phyloP scores from a whole-genome alignment of 2,797 vertebrate species.

The Gymnothorax reevesii region DNA sequence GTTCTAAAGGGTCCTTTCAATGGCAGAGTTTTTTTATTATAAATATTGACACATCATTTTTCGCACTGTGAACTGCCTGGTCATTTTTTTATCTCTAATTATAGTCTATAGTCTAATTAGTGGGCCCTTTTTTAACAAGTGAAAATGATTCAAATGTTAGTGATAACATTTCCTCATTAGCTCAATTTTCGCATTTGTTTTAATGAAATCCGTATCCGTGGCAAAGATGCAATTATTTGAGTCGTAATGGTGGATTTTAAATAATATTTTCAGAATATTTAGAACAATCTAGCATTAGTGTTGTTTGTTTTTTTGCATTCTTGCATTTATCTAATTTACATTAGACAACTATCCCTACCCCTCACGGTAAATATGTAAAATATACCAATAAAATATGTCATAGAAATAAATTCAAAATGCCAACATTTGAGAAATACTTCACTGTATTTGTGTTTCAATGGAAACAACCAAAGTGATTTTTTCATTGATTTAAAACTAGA shows the following conservation, averaged over 20 bases:
- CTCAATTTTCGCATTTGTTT: background rate
- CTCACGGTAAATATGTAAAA: too few species aligned
- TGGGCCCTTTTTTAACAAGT: conserved; percentile 3
- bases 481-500: too few species aligned
- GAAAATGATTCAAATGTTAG: background rate
- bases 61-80: background rate
- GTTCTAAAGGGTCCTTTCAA: background rate
- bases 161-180: background rate
- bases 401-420: too few species aligned
- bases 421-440: too few species aligned
- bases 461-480: too few species aligned
- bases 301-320: background rate
- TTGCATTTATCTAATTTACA: too few species aligned
- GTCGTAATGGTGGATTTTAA: background rate
- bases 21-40: conserved; percentile 16
- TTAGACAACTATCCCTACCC: too few species aligned
- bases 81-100: conserved; percentile 6
- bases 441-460: too few species aligned
- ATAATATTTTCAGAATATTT: background rate
- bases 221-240: background rate
- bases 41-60: conserved; percentile 6
- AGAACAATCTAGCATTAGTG: too few species aligned
- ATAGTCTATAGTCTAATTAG: background rate
- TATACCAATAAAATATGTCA: too few species aligned
- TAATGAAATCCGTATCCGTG: background rate